Evolutionary conservation across 2,113 vertebrate genomes (phyloP).

Genomic region (Brachirus orientalis): DNA sequence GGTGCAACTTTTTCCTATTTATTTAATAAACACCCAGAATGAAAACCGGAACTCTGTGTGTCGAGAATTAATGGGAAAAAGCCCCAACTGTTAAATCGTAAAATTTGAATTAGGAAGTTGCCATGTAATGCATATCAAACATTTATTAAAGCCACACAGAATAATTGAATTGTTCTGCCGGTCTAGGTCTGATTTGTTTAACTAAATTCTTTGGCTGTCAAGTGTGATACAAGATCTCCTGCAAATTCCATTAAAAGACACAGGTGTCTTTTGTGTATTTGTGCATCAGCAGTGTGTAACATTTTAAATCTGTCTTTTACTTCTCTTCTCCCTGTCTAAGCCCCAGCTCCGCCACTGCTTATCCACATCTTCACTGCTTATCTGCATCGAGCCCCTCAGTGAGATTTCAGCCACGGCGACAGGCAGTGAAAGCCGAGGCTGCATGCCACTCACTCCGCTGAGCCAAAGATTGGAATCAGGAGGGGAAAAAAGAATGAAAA

Average conservation of each 20-base stretch:
- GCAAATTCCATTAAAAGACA: constrained; percentile 92
- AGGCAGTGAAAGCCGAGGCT: constrained; percentile 78
- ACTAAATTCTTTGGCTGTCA: constrained; percentile 92
- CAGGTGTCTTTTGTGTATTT: constrained; percentile 91
- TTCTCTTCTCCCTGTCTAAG: too few relatives aligned
- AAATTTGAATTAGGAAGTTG: constrained; percentile 77
- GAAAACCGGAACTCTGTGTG: constrained; percentile 77
- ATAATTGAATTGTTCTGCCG: constrained; percentile 98
- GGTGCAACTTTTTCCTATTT: constrained; percentile 71
- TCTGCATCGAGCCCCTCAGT: constrained; percentile 71
- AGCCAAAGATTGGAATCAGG: constrained; percentile 77
- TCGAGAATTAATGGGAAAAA: constrained; percentile 82
- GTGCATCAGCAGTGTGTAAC: constrained; percentile 86
- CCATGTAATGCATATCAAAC: constrained; percentile 84
- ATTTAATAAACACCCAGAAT: constrained; percentile 74
- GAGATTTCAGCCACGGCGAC: constrained; percentile 81
- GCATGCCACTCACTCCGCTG: constrained; percentile 74
- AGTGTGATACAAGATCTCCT: constrained; percentile 94
- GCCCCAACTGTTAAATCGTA: constrained; percentile 82
- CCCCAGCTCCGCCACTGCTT: constrained; percentile 84
- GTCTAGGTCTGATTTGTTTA: constrained; percentile 91
- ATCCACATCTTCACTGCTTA: constrained; percentile 90
- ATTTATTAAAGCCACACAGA: constrained; percentile 95
- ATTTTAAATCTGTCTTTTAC: not conserved
- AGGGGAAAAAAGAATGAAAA: constrained; percentile 1